Conservation (phyloP, 2,888 invertebrate species). For the Netelia virgata region DNA sequence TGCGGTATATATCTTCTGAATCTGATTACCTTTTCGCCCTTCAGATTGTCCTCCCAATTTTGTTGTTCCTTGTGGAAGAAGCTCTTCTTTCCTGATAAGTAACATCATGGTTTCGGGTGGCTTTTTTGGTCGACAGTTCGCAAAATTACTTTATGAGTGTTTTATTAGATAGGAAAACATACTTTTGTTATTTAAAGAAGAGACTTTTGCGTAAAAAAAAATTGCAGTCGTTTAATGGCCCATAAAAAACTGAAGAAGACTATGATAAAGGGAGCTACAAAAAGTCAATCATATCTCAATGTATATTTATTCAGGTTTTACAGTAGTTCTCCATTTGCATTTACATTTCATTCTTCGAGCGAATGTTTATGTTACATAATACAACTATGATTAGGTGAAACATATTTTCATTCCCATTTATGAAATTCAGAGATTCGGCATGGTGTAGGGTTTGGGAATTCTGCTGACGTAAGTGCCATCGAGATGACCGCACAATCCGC, state of each 20-base stretch:
- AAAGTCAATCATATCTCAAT: too few species aligned
- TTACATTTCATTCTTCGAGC: background rate
- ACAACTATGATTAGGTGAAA: background rate
- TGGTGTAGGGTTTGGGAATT: conserved; percentile 67
- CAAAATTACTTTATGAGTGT: background rate
- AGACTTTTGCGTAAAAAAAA: too few species aligned
- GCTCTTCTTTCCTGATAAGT: too few species aligned
- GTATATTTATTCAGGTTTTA: background rate
- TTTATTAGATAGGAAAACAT: background rate
- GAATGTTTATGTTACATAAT: background rate
- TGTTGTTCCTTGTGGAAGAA: too few species aligned
- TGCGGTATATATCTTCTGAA: background rate
- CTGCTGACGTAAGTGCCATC: conserved; percentile 69
- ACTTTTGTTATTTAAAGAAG: too few species aligned
- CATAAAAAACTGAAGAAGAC: too few species aligned
- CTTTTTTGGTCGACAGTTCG: too few species aligned
- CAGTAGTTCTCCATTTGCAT: background rate
- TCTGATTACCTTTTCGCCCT: background rate
- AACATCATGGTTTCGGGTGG: too few species aligned
- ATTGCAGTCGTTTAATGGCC: too few species aligned
- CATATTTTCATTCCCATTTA: background rate
- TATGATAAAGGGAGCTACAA: too few species aligned
- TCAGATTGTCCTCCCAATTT: too few species aligned
- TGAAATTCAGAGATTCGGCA: background rate
- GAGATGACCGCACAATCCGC: conserved; percentile 77